phyloP scores from a whole-genome alignment of 53 echinoderm and acorn worm species.

The Mesocentrotus franciscanus region DNA sequence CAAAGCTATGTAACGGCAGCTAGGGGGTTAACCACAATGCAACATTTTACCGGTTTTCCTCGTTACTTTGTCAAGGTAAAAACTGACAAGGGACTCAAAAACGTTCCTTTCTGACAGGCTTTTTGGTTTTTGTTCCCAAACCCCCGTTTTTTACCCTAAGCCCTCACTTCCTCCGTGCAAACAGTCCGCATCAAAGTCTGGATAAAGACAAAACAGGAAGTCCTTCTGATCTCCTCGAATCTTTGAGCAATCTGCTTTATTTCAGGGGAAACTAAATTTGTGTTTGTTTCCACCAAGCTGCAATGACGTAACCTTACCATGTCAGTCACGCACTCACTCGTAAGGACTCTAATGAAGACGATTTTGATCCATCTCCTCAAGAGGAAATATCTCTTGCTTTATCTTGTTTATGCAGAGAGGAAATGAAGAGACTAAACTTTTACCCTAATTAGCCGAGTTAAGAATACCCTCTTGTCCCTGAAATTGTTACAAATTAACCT shows the following conservation, averaged over 20 bases:
- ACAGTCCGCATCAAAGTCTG: not conserved
- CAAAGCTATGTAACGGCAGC: not conserved
- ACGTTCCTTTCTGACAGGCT: not conserved
- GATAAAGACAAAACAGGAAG: slow-evolving; percentile 48
- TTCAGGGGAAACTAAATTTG: not conserved
- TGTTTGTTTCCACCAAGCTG: slow-evolving; percentile 29
- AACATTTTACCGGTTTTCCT: not conserved
- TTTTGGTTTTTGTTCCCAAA: not conserved
- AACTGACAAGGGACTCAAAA: not conserved
- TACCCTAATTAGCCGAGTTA: slow-evolving; percentile 25
- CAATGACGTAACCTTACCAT: not conserved
- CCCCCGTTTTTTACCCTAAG: slow-evolving; percentile 13
- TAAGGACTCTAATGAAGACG: not conserved
- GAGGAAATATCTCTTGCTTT: slow-evolving; percentile 7
- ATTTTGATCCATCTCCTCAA: not conserved
- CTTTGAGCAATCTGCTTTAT: slow-evolving; percentile 11
- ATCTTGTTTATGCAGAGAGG: slow-evolving; percentile 60
- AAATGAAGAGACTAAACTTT: slow-evolving; percentile 26
- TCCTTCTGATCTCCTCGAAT: slow-evolving; percentile 31
- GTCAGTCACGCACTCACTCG: not conserved
- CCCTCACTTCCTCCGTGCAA: slow-evolving; percentile 22
- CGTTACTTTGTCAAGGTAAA: not conserved
- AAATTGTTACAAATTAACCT: not conserved
- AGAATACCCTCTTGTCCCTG: slow-evolving; percentile 35
- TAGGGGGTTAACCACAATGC: not conserved